These are phyloP conservation scores for Scaptomyza hsui DNA, from an alignment of 1,140 invertebrate genomes.

Conservation along the genomic window DNA sequence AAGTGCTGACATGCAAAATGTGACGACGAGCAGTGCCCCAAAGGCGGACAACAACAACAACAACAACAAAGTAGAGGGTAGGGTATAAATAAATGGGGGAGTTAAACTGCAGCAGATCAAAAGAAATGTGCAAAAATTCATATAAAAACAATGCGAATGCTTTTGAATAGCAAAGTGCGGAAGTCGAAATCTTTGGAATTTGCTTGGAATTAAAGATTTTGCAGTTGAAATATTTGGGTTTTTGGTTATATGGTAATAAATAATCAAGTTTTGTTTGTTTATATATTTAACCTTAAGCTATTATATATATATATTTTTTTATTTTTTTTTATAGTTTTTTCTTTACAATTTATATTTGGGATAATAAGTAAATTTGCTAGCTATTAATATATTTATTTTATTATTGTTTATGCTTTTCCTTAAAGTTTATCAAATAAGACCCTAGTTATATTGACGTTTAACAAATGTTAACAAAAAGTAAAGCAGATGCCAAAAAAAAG, in stretches of 20 bases:
- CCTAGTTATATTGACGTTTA: background rate
- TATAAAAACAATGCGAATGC: background rate
- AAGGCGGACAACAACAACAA: background rate
- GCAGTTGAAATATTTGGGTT: too few relatives aligned
- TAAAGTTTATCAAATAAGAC: background rate
- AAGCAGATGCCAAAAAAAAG: slow-evolving; percentile 27
- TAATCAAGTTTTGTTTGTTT: too few relatives aligned
- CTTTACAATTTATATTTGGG: too few relatives aligned
- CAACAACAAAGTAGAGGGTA: background rate
- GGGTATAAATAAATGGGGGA: background rate
- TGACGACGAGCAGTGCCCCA: slow-evolving; percentile 13
- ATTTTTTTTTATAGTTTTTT: too few relatives aligned
- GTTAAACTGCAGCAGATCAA: background rate
- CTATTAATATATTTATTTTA: too few relatives aligned
- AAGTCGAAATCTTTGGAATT: background rate
- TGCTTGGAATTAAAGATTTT: too few relatives aligned
- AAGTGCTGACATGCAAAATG: slow-evolving; percentile 44
- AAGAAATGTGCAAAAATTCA: background rate
- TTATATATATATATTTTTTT: too few relatives aligned
- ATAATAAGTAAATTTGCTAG: too few relatives aligned
- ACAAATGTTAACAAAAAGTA: background rate
- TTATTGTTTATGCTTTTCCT: too few relatives aligned
- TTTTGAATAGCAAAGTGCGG: background rate
- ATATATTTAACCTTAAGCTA: too few relatives aligned
- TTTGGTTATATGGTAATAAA: too few relatives aligned